Percentiles rank a stretch among this genome's conserved stretches.
phyloP scores from a whole-genome alignment of 2,888 invertebrate species.

The Hofmannophila pseudospretella region DNA sequence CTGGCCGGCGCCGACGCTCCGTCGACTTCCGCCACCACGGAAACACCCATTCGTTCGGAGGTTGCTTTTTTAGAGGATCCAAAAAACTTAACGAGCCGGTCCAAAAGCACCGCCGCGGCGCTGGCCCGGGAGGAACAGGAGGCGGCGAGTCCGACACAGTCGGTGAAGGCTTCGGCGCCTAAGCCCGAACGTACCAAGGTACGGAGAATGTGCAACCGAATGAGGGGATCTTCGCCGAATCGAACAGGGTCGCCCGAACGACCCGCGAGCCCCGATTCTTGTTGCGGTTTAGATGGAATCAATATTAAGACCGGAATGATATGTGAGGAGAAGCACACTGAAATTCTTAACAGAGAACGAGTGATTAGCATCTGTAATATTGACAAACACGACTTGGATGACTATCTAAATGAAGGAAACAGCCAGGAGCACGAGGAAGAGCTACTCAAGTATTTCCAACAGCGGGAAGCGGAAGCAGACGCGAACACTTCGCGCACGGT shows the following conservation, averaged over 20 bases:
- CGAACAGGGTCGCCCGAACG: conserved; percentile 48
- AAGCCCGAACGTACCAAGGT: conserved; percentile 44
- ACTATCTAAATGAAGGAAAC: conserved; percentile 85
- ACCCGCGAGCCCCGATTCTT: conserved; percentile 61
- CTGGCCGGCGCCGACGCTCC: conserved; percentile 27
- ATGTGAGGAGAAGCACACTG: conserved; percentile 69
- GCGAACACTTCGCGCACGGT: conserved; percentile 23
- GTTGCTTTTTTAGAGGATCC: conserved; percentile 75
- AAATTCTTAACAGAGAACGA: conserved; percentile 81
- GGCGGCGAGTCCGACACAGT: conserved; percentile 73
- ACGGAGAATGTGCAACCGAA: conserved; percentile 34
- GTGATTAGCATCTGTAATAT: conserved; percentile 87
- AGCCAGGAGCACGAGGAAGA: conserved; percentile 92
- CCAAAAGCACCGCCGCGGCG: conserved; percentile 77
- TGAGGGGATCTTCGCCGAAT: conserved; percentile 54
- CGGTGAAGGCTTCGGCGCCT: conserved; percentile 72
- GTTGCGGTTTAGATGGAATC: conserved; percentile 70
- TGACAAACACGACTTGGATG: conserved; percentile 88
- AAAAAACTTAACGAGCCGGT: conserved; percentile 77
- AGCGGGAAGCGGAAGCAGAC: conserved; percentile 46
- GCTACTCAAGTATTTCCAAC: conserved; percentile 88
- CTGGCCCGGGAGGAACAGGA: conserved; percentile 75
- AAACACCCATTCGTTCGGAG: conserved; percentile 44
- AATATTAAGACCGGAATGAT: conserved; percentile 63
- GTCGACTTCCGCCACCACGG: conserved; percentile 24